Evolutionary conservation across 2,888 invertebrate species (phyloP).

Genomic region (Zygaena filipendulae): DNA sequence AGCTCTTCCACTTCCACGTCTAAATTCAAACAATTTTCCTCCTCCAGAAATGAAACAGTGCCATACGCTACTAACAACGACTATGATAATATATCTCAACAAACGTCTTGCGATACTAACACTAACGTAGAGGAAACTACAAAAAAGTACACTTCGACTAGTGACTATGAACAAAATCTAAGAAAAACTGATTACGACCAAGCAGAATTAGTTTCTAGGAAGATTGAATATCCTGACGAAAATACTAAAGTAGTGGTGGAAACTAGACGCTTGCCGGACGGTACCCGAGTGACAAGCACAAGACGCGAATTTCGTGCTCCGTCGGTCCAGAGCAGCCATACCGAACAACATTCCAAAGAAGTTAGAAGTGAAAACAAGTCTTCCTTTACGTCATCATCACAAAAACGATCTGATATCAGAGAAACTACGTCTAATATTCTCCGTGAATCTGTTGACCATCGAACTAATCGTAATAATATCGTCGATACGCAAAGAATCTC

Average conservation of each 20-base stretch:
- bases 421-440: constrained; percentile 32
- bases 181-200: constrained; percentile 27
- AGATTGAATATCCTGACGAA: constrained; percentile 72
- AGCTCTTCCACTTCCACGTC: constrained; percentile 43
- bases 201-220: constrained; percentile 66
- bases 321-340: constrained; percentile 31
- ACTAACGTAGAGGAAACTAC: constrained; percentile 32
- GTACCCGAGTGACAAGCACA: constrained; percentile 75
- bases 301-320: constrained; percentile 71
- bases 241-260: constrained; percentile 75
- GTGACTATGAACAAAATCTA: constrained; percentile 28
- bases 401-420: constrained; percentile 29
- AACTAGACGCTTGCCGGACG: constrained; percentile 74
- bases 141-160: constrained; percentile 25
- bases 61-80: constrained; percentile 35
- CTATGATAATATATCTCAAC: constrained; percentile 29
- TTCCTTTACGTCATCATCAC: constrained; percentile 27
- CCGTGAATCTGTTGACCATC: constrained; percentile 27
- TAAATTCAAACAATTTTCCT: constrained; percentile 41
- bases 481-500: constrained; percentile 45
- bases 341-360: constrained; percentile 39
- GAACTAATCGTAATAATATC: constrained; percentile 29
- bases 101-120: constrained; percentile 21
- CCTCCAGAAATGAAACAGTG: constrained; percentile 40
- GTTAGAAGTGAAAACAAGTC: constrained; percentile 35